Evolutionary conservation across 92 coral and sea anemone genomes (phyloP).

Genomic region (Nematostella vectensis): DNA sequence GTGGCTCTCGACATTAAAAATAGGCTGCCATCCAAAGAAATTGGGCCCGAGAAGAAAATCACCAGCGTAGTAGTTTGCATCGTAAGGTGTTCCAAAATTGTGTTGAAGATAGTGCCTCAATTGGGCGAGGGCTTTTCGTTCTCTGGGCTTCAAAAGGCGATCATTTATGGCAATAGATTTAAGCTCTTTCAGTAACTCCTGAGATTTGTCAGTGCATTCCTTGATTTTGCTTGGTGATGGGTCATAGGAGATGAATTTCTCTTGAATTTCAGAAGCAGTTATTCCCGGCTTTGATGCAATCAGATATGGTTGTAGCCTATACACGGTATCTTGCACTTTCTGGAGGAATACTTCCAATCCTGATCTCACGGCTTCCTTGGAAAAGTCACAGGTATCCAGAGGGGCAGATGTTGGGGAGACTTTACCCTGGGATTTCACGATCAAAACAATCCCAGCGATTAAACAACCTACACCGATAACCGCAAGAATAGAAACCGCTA

Average conservation of each 20-base stretch:
- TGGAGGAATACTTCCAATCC: conserved; percentile 44
- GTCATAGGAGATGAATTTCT: conserved; percentile 43
- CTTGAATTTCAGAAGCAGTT: conserved; percentile 10
- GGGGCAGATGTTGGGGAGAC: not conserved
- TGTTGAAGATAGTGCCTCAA: conserved; percentile 51
- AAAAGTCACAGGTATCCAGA: conserved; percentile 23
- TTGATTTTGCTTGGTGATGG: conserved; percentile 55
- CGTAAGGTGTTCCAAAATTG: conserved; percentile 58
- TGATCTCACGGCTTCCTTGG: conserved; percentile 43
- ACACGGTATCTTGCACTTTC: conserved; percentile 43
- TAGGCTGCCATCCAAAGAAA: conserved; percentile 53
- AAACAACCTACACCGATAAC: conserved; percentile 37
- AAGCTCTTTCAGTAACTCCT: conserved; percentile 29
- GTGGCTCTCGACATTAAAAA: conserved; percentile 28
- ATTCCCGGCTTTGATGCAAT: conserved; percentile 33
- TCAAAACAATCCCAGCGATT: conserved; percentile 44
- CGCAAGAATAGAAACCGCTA: conserved; percentile 2
- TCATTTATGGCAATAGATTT: conserved; percentile 13
- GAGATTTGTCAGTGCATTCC: conserved; percentile 43
- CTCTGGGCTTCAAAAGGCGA: conserved; percentile 41
- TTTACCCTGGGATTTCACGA: conserved; percentile 13
- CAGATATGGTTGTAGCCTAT: conserved; percentile 32
- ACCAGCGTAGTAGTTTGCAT: conserved; percentile 60
- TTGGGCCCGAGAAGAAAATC: conserved; percentile 77
- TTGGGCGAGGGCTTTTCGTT: conserved; percentile 59